phyloP scores from a whole-genome alignment of 92 coral and sea anemone genomes.

The Montipora capitata region DNA sequence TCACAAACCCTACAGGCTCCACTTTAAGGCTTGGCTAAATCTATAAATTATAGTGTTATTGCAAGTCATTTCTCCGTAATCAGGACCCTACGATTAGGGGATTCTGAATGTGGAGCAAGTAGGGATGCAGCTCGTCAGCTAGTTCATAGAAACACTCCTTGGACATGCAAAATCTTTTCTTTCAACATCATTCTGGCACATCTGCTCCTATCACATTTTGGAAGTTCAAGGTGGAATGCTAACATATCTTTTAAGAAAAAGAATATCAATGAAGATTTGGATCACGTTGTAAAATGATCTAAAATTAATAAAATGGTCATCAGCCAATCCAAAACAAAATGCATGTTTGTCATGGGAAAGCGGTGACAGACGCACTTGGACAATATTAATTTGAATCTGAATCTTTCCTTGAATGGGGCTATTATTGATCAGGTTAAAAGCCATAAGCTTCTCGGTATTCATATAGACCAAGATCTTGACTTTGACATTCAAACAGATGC shows the following conservation, averaged over 20 bases:
- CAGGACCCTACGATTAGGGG: too few relatives aligned
- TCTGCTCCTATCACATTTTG: too few relatives aligned
- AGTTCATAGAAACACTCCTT: too few relatives aligned
- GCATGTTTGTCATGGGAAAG: not conserved
- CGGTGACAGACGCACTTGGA: not conserved
- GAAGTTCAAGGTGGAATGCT: conserved; percentile 1
- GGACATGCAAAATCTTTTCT: too few relatives aligned
- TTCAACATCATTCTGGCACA: too few relatives aligned
- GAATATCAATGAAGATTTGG: conserved; percentile 9
- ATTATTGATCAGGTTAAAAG: conserved; percentile 1
- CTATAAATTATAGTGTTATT: too few relatives aligned
- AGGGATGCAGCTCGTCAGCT: too few relatives aligned
- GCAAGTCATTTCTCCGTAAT: too few relatives aligned
- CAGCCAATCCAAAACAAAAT: conserved; percentile 15
- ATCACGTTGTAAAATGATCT: not conserved
- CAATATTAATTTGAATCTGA: not conserved
- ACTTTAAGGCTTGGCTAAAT: too few relatives aligned
- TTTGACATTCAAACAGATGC: conserved; percentile 2
- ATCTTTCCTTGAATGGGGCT: conserved; percentile 1
- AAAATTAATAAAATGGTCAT: conserved; percentile 5
- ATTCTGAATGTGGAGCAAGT: too few relatives aligned
- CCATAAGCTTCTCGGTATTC: not conserved
- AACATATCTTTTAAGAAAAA: not conserved
- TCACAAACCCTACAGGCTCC: too few relatives aligned
- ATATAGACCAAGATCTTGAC: conserved; percentile 4